Evolutionary conservation across 2,113 vertebrate genomes (phyloP), one percentile per base, ranked within the genome.

Genomic region (Panthera uncia): DNA sequence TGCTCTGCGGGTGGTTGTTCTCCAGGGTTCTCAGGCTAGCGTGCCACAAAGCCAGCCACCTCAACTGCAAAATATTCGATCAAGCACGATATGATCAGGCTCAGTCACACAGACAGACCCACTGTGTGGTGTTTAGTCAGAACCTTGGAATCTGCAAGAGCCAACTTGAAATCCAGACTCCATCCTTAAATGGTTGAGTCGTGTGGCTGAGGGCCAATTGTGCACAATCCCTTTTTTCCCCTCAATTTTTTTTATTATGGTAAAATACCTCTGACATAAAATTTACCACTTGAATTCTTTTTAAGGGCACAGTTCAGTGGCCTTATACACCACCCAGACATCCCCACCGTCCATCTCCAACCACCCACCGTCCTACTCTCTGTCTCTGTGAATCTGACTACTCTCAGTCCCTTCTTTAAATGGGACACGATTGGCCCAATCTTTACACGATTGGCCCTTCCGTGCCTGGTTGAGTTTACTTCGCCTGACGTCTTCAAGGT

Each of bases 41-140:
- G 0, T 10, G 10, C 73, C 27, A 25, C 82, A n/a, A 3, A 10
- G 65, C 66, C 2, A 68, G n/a, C n/a, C 66, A 7, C 14, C 41
- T 78, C 3, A 0, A 65, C 4, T 13, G 36, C 36, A 23, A 85
- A n/a, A 23, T 38, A 13, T 4, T 45, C 57, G 29, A 8, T 41
- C 36, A 15, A 81, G 74, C 29, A n/a, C 15, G 45, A 7, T 3
- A 1, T 16, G 55, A 29, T 36, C 80, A 48, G 79, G 7, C 29
- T 45, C 29, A 11, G 45, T 4, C 68, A 45, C 31, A 81, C 27
- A 41, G 19, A n/a, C 73, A 81, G n/a, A 33, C n/a, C 68, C 66
- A 57, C 48, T 25, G 74, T 1, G 5, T 5, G 0, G 29, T 2
- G 76, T 92, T 55, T 45, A 16, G 18, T 57, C 45, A 48, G n/a